Base-by-base conservation (phyloP, 2,797 vertebrate species). In the Trematomus bernacchii region DNA sequence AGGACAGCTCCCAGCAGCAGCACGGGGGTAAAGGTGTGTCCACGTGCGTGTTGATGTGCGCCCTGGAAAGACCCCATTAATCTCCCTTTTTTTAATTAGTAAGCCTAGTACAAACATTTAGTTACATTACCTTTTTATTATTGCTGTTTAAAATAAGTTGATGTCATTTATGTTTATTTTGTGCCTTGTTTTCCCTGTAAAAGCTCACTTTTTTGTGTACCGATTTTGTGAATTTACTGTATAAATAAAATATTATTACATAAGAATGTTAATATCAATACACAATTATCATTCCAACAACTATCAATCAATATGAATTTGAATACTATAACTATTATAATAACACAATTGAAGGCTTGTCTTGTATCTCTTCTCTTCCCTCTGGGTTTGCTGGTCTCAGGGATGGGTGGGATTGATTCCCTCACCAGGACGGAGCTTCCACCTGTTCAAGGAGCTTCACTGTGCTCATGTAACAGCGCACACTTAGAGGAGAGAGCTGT, bases 1-100 rank as follows among this genome's bases (percentile, higher is more conserved):
- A 76, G 62, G 80, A 87, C 72, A 83, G 66, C 59, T 16, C 79
- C 40, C 65, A 68, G n/a, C 84, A 64, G 69, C 79, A 86, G 68
- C 64, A 53, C 10, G 44, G 14, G 16, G 73, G 23, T 10, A 72
- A 76, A 85, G 85, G 86, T 92, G 72, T 61, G 79, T 64, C 61
- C 30, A 50, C 2, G 9, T 43, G 27, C 10, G 4, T 4, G 48
- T 44, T 19, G 40, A 33, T 47, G 55, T 72, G 58, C 18, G 9
- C 43, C 21, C 1, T 11, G 21, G 33, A 19, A 6, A 5, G 53
- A 23, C 6, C 33, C 33, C 11, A 48, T 33, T 63, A 63, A 63
- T 19, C 47, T 42, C 46, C 18, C 18, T 9, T n/a, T 37, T 53
- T 51, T 42, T 50, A 21, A 46, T 14, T 13, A 48, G 7, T 6